Evolutionary conservation across 2,888 invertebrate genomes (phyloP), one percentile per base, ranked within the genome.

Genomic region (Cecidostiba fungosa): DNA sequence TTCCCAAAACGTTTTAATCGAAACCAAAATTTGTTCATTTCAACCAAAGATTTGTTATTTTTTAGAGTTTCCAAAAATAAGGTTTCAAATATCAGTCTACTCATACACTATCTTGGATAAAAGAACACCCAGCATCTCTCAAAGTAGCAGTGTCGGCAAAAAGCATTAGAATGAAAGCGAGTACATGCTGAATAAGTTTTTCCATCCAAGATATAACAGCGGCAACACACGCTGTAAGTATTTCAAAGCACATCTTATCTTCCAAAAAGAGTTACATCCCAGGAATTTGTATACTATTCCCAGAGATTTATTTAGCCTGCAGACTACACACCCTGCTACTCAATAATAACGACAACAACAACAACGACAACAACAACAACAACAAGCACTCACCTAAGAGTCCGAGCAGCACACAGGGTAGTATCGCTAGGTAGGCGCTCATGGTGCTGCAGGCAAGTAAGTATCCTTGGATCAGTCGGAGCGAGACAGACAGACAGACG

Each of bases 401-500:
- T 88, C 92, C 92, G 88, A 93, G 89, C 89, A 91, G 88, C 89
- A 92, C 89, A 89, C 91, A 91, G 89, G 91, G 90, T 90, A 91
- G 89, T 91, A 92, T 90, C 88, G 89, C 91, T 88, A 90, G 89
- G 89, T 91, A 91, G 89, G 90, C 90, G 88, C 90, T 90, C 93
- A 92, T 92, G 88, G 90, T 91, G 88, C 72, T 72, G 43, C 72
- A 23, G 39, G 23, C 39, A 12, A 26, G 12, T 29, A 66, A 29
- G 29, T 66, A 91, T 92, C 90, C 43, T 77, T 36, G 59, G 26
- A 43, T 16, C 29, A 54, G 47, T 16, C 54, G 50, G 47, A 69
- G 29, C 23, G 19, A 43, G 26, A 19, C 29, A 36, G 54, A 43
- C 32, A 43, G 36, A 62, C 66, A 39, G n/a, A n/a, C 72, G 39